Percentiles rank a stretch among this genome's conserved stretches.
These are phyloP conservation scores for Drosophila tanythrix DNA, from an alignment of 2,888 invertebrate genomes.

Conservation along the genomic window DNA sequence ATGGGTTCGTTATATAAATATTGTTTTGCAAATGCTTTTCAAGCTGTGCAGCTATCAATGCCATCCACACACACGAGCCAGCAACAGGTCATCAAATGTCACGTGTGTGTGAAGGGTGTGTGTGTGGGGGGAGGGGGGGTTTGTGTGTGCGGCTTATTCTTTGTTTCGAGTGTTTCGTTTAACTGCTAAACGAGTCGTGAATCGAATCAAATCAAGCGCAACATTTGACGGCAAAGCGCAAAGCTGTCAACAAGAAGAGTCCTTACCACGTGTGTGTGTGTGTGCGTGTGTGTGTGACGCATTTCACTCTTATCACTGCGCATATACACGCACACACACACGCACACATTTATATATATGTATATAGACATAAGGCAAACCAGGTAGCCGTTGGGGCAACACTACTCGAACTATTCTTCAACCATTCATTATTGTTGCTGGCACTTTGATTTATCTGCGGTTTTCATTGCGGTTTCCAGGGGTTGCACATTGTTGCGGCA, in stretches of 20 bases:
- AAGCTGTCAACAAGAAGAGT: conserved; percentile 27
- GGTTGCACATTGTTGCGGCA: conserved; percentile 1
- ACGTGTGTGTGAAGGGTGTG: neutral
- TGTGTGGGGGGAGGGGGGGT: neutral
- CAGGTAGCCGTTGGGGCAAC: conserved; percentile 6
- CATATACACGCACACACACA: neutral
- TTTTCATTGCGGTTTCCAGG: conserved; percentile 24
- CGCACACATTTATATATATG: neutral
- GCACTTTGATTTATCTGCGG: conserved; percentile 57
- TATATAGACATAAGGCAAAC: neutral
- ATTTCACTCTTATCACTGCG: conserved; percentile 6
- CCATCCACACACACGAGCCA: neutral
- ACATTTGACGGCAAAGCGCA: conserved; percentile 35
- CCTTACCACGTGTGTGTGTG: neutral
- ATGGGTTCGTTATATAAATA: neutral
- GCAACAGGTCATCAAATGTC: conserved; percentile 36
- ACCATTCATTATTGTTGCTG: conserved; percentile 29
- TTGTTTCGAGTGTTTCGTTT: conserved; percentile 32
- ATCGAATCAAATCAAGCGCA: conserved; percentile 43
- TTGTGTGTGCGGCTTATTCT: neutral
- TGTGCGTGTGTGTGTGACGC: conserved; percentile 2
- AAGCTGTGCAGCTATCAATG: neutral
- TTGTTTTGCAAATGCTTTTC: neutral
- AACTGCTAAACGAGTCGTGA: conserved; percentile 28
- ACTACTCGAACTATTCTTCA: conserved; percentile 18